These are phyloP conservation scores for Cantharis lateralis DNA, from an alignment of 2,888 invertebrate genomes.

Conservation along the genomic window DNA sequence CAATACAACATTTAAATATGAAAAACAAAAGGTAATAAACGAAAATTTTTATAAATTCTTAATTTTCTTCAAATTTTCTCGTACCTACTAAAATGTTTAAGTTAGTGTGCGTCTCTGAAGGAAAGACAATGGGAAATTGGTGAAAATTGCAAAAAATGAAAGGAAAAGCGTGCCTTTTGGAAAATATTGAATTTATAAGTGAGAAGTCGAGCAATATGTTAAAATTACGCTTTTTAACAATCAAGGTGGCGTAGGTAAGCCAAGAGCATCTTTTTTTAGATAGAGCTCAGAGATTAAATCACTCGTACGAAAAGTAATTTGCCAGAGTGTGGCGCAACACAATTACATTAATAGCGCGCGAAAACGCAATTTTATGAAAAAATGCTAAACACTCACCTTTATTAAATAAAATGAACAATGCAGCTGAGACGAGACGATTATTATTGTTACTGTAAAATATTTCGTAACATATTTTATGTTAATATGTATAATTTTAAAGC, in stretches of 20 bases:
- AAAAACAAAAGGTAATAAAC: too few relatives aligned
- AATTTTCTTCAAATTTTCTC: too few relatives aligned
- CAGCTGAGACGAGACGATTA: not conserved
- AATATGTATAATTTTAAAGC: not conserved
- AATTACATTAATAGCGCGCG: not conserved
- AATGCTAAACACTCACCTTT: not conserved
- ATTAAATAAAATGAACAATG: not conserved
- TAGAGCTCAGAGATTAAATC: not conserved
- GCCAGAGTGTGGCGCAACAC: not conserved
- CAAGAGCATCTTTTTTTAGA: not conserved
- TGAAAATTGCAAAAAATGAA: too few relatives aligned
- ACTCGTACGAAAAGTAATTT: not conserved
- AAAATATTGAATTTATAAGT: not conserved
- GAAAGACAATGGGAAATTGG: too few relatives aligned
- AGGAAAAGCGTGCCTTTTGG: too few relatives aligned
- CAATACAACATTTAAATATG: too few relatives aligned
- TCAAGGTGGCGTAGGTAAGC: not conserved
- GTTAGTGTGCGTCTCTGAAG: too few relatives aligned
- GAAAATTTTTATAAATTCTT: too few relatives aligned
- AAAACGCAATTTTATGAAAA: not conserved
- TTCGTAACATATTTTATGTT: not conserved
- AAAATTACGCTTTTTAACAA: not conserved
- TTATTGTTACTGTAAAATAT: not conserved
- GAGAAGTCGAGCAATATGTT: not conserved
- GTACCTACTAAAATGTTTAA: too few relatives aligned